Conservation (phyloP, 2,797 vertebrate genomes). For the Aratinga solstitialis region DNA sequence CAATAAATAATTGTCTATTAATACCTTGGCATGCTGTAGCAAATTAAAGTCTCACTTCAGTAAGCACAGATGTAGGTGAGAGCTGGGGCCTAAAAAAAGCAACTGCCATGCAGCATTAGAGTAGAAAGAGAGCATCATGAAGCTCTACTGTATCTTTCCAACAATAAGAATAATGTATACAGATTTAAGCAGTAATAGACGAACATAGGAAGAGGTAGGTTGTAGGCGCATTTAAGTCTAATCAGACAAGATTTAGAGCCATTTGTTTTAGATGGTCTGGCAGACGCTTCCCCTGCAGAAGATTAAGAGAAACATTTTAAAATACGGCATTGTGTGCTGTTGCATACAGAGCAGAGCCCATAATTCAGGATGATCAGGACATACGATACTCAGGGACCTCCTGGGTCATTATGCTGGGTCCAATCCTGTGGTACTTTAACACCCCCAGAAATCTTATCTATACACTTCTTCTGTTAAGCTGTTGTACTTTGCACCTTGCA, state of each 20-base stretch:
- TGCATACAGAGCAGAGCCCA: constrained; percentile 1
- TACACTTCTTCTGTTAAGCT: background rate
- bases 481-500: background rate
- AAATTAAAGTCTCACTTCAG: constrained; percentile 86
- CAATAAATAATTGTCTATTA: constrained; percentile 92
- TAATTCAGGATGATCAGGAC: background rate
- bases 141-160: background rate
- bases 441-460: background rate
- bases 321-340: constrained; percentile 10
- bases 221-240: background rate
- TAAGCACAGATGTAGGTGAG: constrained; percentile 81
- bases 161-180: background rate
- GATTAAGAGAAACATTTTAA: constrained; percentile 21
- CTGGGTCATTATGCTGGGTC: background rate
- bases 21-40: constrained; percentile 82
- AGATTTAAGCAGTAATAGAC: constrained; percentile 1
- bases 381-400: background rate
- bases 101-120: constrained; percentile 42
- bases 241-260: constrained; percentile 37
- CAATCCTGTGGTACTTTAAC: background rate
- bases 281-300: background rate
- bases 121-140: constrained; percentile 27
- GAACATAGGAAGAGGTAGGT: background rate
- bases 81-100: constrained; percentile 59
- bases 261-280: constrained; percentile 17